A percentile compares a stretch with the other conserved stretches of the same genome.
Conservation (phyloP, 2,888 invertebrate species). For the Scaptomyza parva region DNA sequence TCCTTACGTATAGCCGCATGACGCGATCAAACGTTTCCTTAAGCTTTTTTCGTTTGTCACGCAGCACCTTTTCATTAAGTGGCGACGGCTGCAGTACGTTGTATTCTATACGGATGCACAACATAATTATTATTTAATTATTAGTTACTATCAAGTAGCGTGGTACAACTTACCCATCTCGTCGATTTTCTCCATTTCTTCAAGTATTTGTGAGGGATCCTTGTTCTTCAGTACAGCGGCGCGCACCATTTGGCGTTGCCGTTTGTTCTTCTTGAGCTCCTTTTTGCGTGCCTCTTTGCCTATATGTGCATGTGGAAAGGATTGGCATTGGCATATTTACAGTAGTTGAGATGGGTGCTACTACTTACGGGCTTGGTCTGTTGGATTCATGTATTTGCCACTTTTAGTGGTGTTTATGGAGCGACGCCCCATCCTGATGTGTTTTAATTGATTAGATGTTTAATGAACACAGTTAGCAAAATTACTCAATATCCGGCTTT, state of each 20-base stretch:
- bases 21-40: conserved; percentile 98
- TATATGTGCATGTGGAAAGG: conserved; percentile 79
- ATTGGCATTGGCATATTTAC: not conserved
- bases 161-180: conserved; percentile 94
- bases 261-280: conserved; percentile 99
- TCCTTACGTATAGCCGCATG: conserved; percentile 97
- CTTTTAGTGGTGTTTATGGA: conserved; percentile 99
- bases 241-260: conserved; percentile 97
- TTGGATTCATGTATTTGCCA: conserved; percentile 99
- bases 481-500: conserved; percentile 33
- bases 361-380: conserved; percentile 99
- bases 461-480: conserved; percentile 1
- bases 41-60: conserved; percentile 97
- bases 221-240: conserved; percentile 99
- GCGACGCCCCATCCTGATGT: conserved; percentile 92
- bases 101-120: conserved; percentile 88
- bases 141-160: not conserved
- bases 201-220: conserved; percentile 97
- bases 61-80: conserved; percentile 97
- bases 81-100: conserved; percentile 97
- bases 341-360: conserved; percentile 68
- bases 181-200: conserved; percentile 98
- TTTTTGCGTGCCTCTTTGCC: conserved; percentile 99
- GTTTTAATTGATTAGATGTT: conserved; percentile 12
- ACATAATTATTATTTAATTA: not conserved